A percentile compares a stretch with the other conserved stretches of the same genome.
Evolutionary conservation across 2,888 invertebrate species (phyloP).

Genomic region (Eilema depressum): DNA sequence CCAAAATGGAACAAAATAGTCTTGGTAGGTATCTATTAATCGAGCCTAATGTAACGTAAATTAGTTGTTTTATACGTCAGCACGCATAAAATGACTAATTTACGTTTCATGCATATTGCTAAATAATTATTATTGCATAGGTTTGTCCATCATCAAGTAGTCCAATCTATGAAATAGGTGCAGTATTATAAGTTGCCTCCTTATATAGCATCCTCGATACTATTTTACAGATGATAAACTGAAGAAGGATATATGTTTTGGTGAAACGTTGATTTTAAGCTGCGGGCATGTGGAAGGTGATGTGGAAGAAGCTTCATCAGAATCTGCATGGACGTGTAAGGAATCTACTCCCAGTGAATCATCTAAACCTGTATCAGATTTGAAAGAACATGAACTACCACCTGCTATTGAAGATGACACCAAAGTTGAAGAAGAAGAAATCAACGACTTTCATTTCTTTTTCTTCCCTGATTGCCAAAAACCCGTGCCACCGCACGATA

Average conservation of each 20-base stretch:
- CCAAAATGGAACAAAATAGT: too few species aligned
- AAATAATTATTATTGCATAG: too few species aligned
- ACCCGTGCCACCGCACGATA: slow-evolving; percentile 57
- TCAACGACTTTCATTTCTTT: slow-evolving; percentile 76
- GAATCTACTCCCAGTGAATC: slow-evolving; percentile 60
- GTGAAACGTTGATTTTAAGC: slow-evolving; percentile 85
- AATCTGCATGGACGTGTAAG: slow-evolving; percentile 77
- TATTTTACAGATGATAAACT: slow-evolving; percentile 76
- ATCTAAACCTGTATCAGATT: slow-evolving; percentile 47
- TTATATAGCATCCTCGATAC: not conserved
- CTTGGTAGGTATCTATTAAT: too few species aligned
- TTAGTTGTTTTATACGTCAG: too few species aligned
- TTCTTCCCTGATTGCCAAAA: slow-evolving; percentile 80
- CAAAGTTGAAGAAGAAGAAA: slow-evolving; percentile 55
- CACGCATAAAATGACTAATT: too few species aligned
- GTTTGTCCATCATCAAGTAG: too few species aligned
- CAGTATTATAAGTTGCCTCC: not conserved
- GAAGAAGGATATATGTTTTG: slow-evolving; percentile 83
- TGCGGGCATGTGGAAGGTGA: slow-evolving; percentile 77
- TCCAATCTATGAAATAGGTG: too few species aligned
- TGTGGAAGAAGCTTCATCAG: slow-evolving; percentile 67
- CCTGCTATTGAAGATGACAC: slow-evolving; percentile 53
- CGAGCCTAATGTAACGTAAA: too few species aligned
- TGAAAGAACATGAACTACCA: slow-evolving; percentile 46
- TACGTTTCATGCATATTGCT: too few species aligned